These are phyloP conservation scores for Seira sanloemensis DNA, from an alignment of 2,888 invertebrate species.

Conservation along the genomic window DNA sequence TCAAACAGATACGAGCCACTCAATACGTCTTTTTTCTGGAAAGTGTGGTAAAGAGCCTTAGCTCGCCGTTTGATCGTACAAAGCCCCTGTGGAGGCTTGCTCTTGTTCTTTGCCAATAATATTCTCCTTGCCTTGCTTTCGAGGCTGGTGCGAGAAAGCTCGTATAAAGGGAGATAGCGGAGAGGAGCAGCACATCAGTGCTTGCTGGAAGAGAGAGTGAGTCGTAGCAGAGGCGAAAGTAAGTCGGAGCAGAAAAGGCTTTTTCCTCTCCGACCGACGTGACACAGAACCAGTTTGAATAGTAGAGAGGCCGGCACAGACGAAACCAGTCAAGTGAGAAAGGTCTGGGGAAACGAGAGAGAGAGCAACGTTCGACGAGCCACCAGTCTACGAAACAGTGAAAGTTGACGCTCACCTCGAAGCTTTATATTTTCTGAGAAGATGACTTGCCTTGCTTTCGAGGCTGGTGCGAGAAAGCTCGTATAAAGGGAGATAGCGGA, in stretches of 20 bases:
- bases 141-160: neutral
- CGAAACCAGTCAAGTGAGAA: too few species aligned
- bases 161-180: slow-evolving; percentile 27
- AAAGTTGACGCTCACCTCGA: slow-evolving; percentile 43
- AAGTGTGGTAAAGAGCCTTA: neutral
- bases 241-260: neutral
- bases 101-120: slow-evolving; percentile 17
- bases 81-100: slow-evolving; percentile 15
- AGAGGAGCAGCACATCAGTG: slow-evolving; percentile 14
- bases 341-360: slow-evolving; percentile 49
- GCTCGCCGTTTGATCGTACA: slow-evolving; percentile 16
- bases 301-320: too few species aligned
- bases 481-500: slow-evolving; percentile 29
- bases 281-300: too few species aligned
- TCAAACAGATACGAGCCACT: slow-evolving; percentile 21
- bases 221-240: slow-evolving; percentile 4
- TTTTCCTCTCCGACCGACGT: neutral
- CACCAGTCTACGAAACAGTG: slow-evolving; percentile 23
- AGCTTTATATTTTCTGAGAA: slow-evolving; percentile 65
- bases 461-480: neutral
- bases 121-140: neutral
- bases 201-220: slow-evolving; percentile 23
- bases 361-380: neutral
- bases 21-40: slow-evolving; percentile 6
- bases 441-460: slow-evolving; percentile 36